These are phyloP conservation scores for Ditylenchus weischeri DNA, from an alignment of 2,888 invertebrate species.

Conservation along the genomic window DNA sequence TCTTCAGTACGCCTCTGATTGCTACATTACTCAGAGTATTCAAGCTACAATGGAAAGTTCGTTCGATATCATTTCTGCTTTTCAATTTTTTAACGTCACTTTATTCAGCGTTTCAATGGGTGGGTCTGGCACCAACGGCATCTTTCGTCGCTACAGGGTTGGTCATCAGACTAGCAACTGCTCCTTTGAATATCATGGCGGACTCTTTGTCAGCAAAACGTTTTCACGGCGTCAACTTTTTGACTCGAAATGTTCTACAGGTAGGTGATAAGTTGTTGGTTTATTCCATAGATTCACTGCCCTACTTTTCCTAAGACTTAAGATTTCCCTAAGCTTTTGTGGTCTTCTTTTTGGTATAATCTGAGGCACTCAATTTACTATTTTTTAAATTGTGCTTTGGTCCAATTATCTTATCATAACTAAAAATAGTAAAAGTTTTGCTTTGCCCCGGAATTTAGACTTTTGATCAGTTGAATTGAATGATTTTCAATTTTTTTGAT, in stretches of 20 bases:
- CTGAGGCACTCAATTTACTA: no score
- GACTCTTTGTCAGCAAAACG: conserved; percentile 50
- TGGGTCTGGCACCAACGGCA: conserved; percentile 46
- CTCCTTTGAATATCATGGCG: conserved; percentile 51
- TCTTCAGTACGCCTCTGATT: conserved; percentile 46
- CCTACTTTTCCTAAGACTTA: no score
- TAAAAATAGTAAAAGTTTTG: no score
- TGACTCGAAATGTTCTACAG: conserved; percentile 43
- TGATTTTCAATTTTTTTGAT: no score
- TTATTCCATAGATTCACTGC: neutral
- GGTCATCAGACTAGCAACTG: conserved; percentile 40
- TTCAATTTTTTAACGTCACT: no score
- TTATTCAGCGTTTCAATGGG: neutral
- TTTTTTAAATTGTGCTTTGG: no score
- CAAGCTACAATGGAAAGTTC: conserved; percentile 49
- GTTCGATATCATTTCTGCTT: no score
- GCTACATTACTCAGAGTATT: conserved; percentile 47
- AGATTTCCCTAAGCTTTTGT: no score
- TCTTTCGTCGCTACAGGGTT: conserved; percentile 46
- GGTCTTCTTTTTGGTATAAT: no score
- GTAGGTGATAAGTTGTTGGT: conserved; percentile 24
- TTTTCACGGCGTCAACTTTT: conserved; percentile 48
- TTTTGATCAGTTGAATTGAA: no score
- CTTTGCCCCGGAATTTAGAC: no score
- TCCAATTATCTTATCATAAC: no score